These are phyloP conservation scores for Thaumatotibia leucotreta DNA, from an alignment of 1,140 invertebrate species.

Conservation along the genomic window DNA sequence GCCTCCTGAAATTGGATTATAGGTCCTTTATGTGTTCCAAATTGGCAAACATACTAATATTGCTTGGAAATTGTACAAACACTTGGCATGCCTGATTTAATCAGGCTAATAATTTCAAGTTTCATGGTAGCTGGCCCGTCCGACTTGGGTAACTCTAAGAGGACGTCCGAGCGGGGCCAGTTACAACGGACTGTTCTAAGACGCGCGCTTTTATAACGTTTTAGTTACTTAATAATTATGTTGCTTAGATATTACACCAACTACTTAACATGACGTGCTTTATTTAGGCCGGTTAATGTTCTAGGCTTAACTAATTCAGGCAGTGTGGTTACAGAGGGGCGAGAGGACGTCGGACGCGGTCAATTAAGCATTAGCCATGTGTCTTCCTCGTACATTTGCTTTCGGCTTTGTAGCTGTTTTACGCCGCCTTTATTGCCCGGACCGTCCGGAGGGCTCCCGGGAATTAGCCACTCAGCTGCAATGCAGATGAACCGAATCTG, in stretches of 20 bases:
- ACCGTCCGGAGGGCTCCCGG: constrained; percentile 17
- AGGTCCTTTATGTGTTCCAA: not conserved
- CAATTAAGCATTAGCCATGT: constrained; percentile 27
- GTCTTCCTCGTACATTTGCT: constrained; percentile 29
- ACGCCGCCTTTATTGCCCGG: constrained; percentile 20
- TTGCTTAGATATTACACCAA: not conserved
- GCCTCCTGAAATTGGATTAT: too few species aligned
- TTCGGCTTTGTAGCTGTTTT: constrained; percentile 22
- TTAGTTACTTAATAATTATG: too few species aligned
- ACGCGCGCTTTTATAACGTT: too few species aligned
- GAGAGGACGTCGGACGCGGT: not conserved
- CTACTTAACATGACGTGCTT: not conserved
- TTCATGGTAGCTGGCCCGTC: too few species aligned
- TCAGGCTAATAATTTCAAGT: too few species aligned
- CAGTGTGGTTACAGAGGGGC: not conserved
- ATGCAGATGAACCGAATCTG: constrained; percentile 21
- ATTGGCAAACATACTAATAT: too few species aligned
- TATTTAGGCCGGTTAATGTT: not conserved
- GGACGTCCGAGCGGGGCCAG: too few species aligned
- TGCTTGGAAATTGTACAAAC: too few species aligned
- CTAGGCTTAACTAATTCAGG: not conserved
- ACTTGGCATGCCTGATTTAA: too few species aligned
- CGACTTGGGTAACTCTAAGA: too few species aligned
- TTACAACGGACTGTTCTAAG: too few species aligned
- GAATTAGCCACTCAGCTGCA: constrained; percentile 27